Percentiles rank a stretch among this genome's conserved stretches.
Evolutionary conservation across 2,113 vertebrate genomes (phyloP).

Genomic region (Stegastes partitus): DNA sequence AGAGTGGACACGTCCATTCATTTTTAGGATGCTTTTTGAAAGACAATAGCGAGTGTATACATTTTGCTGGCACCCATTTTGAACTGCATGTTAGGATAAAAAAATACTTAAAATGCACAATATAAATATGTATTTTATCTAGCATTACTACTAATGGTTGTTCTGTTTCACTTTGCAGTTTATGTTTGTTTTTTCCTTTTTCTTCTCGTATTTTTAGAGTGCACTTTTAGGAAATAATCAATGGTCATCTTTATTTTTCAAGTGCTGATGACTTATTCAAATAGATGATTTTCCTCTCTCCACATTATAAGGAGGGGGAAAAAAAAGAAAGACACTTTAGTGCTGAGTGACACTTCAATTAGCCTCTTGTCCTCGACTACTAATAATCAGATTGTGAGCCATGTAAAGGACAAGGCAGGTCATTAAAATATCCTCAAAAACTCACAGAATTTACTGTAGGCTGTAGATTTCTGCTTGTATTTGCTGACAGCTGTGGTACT

Average conservation of each 20-base stretch:
- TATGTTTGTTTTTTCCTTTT: constrained; percentile 19
- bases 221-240: constrained; percentile 65
- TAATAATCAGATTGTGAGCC: constrained; percentile 83
- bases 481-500: constrained; percentile 62
- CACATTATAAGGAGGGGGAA: constrained; percentile 27
- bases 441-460: constrained; percentile 68
- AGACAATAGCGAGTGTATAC: neutral
- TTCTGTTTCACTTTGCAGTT: neutral
- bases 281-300: constrained; percentile 66
- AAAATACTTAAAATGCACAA: neutral
- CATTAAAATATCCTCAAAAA: constrained; percentile 80
- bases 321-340: constrained; percentile 61
- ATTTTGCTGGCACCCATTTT: neutral
- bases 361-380: constrained; percentile 73
- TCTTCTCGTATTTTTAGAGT: constrained; percentile 22
- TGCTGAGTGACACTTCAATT: constrained; percentile 87
- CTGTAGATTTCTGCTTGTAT: constrained; percentile 62
- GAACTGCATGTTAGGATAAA: neutral
- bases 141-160: neutral
- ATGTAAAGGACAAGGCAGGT: constrained; percentile 76
- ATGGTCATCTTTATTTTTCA: constrained; percentile 63
- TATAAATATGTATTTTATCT: neutral
- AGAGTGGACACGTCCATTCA: neutral
- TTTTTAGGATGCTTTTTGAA: neutral
- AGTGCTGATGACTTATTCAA: constrained; percentile 72